Evolutionary conservation across 1,140 invertebrate genomes (phyloP).

Genomic region (Calephelis nemesis): DNA sequence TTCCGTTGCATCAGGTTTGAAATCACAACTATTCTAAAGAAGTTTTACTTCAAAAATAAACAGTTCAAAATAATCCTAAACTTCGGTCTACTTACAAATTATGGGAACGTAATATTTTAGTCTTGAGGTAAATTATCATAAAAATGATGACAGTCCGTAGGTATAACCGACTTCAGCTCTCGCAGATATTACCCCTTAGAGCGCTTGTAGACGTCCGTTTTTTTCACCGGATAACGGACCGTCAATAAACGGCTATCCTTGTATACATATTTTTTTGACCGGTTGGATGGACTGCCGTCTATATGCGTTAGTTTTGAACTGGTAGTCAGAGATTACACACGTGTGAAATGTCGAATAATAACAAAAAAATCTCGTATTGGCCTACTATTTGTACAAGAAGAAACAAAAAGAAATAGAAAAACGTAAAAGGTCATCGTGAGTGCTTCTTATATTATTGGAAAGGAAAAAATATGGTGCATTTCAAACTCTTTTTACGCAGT

Average conservation of each 20-base stretch:
- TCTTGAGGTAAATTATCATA: too few relatives aligned
- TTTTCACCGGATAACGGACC: slow-evolving; percentile 35
- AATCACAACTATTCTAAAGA: too few relatives aligned
- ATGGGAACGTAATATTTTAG: too few relatives aligned
- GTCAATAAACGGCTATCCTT: slow-evolving; percentile 8
- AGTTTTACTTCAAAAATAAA: too few relatives aligned
- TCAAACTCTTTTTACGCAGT: too few relatives aligned
- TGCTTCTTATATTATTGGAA: slow-evolving; percentile 38
- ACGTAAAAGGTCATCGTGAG: slow-evolving; percentile 37
- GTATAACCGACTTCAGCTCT: too few relatives aligned
- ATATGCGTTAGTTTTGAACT: slow-evolving; percentile 24
- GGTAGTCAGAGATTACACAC: slow-evolving; percentile 37
- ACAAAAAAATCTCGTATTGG: slow-evolving; percentile 24
- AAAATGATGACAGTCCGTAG: too few relatives aligned
- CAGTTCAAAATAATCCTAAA: too few relatives aligned
- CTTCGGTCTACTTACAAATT: too few relatives aligned
- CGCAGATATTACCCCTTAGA: too few relatives aligned
- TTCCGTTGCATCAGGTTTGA: too few relatives aligned
- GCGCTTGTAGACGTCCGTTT: slow-evolving; percentile 36
- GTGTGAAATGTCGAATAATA: slow-evolving; percentile 41
- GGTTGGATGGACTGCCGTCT: slow-evolving; percentile 25
- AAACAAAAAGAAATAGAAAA: slow-evolving; percentile 38
- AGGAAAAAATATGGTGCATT: slow-evolving; percentile 35
- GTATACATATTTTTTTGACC: slow-evolving; percentile 33
- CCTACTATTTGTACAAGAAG: slow-evolving; percentile 31